Evolutionary conservation across 2,113 vertebrate genomes (phyloP).

Genomic region (Istiophorus platypterus): DNA sequence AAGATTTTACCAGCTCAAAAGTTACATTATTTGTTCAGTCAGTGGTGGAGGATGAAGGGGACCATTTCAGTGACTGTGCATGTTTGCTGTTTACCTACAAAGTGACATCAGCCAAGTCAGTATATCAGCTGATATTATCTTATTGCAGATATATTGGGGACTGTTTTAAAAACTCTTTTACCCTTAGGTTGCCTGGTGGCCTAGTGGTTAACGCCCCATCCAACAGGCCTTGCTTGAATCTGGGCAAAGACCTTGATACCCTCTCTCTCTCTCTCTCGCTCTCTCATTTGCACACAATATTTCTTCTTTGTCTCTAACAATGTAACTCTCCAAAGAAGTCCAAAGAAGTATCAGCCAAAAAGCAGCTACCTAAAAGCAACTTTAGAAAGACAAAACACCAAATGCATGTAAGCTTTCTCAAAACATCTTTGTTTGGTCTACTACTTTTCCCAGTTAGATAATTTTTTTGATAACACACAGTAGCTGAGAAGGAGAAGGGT

Average conservation of each 20-base stretch:
- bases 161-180: not conserved
- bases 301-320: not conserved
- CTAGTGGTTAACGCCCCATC: not conserved
- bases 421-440: not conserved
- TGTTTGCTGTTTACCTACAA: no score
- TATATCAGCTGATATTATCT: not conserved
- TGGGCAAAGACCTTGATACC: not conserved
- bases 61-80: no score
- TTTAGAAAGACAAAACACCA: no score
- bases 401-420: not conserved
- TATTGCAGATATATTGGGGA: not conserved
- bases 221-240: no score
- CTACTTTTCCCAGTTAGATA: not conserved
- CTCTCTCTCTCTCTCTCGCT: not conserved
- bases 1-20: no score
- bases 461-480: not conserved
- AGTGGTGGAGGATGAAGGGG: no score
- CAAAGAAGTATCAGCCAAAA: not conserved
- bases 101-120: not conserved
- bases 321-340: not conserved
- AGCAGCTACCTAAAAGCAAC: not conserved
- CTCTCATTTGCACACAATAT: not conserved
- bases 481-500: not conserved
- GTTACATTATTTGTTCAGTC: no score
- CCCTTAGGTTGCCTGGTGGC: not conserved